Percentiles rank a stretch among this genome's conserved stretches.
phyloP scores from a whole-genome alignment of 2,113 vertebrate genomes.

The Geococcyx californianus region DNA sequence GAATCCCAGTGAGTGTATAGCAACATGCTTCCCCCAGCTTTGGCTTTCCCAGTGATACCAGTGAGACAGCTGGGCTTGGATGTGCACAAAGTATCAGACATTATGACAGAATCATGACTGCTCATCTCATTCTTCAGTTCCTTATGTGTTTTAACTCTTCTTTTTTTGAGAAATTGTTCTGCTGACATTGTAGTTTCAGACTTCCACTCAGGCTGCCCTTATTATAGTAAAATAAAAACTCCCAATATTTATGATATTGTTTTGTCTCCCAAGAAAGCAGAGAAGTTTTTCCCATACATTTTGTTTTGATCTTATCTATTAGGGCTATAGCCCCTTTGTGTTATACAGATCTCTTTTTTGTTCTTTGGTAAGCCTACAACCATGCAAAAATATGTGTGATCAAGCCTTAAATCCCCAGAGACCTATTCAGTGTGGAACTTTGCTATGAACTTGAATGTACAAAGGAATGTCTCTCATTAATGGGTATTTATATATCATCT shows the following conservation, averaged over 20 bases:
- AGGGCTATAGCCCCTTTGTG: not conserved
- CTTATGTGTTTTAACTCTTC: not conserved
- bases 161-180: not conserved
- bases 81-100: not conserved
- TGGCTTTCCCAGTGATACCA: not conserved
- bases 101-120: not conserved
- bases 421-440: not conserved
- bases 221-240: not conserved
- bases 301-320: conserved; percentile 24
- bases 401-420: conserved; percentile 2
- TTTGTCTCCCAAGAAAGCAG: not conserved
- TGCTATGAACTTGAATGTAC: conserved; percentile 12
- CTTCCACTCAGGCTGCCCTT: not conserved
- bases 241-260: not conserved
- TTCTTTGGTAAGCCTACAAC: not conserved
- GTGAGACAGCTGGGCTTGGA: not conserved
- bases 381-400: not conserved
- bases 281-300: not conserved
- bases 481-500: conserved; percentile 36
- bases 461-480: conserved; percentile 33
- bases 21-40: not conserved
- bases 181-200: not conserved
- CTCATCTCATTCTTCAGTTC: not conserved
- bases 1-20: too few species aligned
- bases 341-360: not conserved